Conservation (phyloP, 1,140 invertebrate species). For the Adoxophyes honmai region DNA sequence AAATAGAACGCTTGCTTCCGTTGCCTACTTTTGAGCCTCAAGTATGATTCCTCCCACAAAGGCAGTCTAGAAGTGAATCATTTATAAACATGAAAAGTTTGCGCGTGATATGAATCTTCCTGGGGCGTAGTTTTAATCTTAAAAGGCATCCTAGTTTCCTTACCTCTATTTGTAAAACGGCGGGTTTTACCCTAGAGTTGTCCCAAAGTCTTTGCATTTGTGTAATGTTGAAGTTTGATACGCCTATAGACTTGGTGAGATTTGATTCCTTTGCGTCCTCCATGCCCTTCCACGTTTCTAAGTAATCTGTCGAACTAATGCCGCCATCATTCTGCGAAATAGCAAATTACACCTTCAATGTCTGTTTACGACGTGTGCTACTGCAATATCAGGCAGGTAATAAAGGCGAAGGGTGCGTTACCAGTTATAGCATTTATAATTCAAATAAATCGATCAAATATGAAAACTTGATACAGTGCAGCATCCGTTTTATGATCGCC, state of each 20-base stretch:
- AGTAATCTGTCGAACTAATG: slow-evolving; percentile 70
- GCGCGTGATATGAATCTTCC: too few relatives aligned
- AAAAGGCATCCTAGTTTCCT: neutral
- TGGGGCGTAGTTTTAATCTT: too few relatives aligned
- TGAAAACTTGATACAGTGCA: neutral
- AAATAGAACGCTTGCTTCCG: too few relatives aligned
- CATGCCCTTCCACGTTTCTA: slow-evolving; percentile 78
- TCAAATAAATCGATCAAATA: neutral
- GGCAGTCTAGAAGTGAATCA: too few relatives aligned
- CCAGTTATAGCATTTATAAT: too few relatives aligned
- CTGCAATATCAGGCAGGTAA: neutral
- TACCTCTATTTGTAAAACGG: slow-evolving; percentile 65
- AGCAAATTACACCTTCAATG: neutral
- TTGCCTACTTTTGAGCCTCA: too few relatives aligned
- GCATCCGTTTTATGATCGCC: neutral
- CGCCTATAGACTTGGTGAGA: slow-evolving; percentile 82
- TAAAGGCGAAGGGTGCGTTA: neutral
- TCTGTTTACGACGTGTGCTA: neutral
- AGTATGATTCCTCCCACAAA: too few relatives aligned
- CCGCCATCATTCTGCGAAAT: slow-evolving; percentile 46
- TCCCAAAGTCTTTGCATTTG: slow-evolving; percentile 84
- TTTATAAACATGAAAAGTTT: too few relatives aligned
- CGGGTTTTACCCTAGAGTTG: slow-evolving; percentile 52
- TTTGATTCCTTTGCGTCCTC: slow-evolving; percentile 78
- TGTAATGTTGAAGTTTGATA: slow-evolving; percentile 89